Conservation (phyloP, 2,888 invertebrate genomes). For the Drosophila pegasa region DNA sequence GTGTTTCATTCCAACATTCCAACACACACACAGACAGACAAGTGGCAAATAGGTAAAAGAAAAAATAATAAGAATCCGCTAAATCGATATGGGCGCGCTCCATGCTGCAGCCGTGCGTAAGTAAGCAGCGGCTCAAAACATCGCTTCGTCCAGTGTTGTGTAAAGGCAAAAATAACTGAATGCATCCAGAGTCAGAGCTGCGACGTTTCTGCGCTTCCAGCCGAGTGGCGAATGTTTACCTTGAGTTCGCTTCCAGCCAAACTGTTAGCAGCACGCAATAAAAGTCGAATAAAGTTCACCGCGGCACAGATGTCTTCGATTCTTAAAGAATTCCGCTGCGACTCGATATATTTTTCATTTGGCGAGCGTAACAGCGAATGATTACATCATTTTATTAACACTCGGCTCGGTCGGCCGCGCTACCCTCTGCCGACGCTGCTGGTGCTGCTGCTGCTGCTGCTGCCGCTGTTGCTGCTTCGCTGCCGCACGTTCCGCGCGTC, state of each 20-base stretch:
- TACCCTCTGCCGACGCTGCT: neutral
- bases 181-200: neutral
- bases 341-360: slow-evolving; percentile 34
- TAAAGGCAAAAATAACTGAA: neutral
- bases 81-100: slow-evolving; percentile 51
- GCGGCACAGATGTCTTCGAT: neutral
- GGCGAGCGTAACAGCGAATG: slow-evolving; percentile 66
- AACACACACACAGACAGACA: neutral
- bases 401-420: slow-evolving; percentile 3
- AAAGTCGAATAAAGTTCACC: slow-evolving; percentile 4
- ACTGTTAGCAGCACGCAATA: slow-evolving; percentile 20
- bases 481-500: slow-evolving; percentile 29
- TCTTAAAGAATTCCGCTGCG: slow-evolving; percentile 13
- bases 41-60: slow-evolving; percentile 6
- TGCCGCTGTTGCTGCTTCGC: neutral
- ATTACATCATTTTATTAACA: slow-evolving; percentile 74
- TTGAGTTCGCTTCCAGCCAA: slow-evolving; percentile 24
- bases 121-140: slow-evolving; percentile 2
- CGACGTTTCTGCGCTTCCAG: slow-evolving; percentile 23
- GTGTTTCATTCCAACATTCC: slow-evolving; percentile 50
- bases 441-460: neutral
- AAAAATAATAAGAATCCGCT: slow-evolving; percentile 18
- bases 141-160: slow-evolving; percentile 11
- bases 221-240: slow-evolving; percentile 31
- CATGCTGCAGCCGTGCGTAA: slow-evolving; percentile 12